Conservation (phyloP, 2,888 invertebrate genomes). For the Buathra laborator region DNA sequence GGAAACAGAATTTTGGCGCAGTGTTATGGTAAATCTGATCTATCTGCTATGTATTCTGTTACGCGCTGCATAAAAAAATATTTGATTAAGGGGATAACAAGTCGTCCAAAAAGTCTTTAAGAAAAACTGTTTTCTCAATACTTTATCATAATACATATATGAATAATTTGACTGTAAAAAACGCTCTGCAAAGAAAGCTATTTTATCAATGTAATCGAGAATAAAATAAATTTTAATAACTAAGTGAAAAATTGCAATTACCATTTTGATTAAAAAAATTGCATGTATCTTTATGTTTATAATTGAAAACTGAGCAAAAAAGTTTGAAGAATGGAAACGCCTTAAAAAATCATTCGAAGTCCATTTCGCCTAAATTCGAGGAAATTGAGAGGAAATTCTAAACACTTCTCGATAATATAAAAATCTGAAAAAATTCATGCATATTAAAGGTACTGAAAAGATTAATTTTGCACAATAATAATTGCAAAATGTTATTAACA, state of each 20-base stretch:
- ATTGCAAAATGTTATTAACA: too few relatives aligned
- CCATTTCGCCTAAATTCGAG: too few relatives aligned
- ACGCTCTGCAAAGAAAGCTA: background rate
- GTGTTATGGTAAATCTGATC: slow-evolving; percentile 2
- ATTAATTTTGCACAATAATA: too few relatives aligned
- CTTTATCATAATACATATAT: background rate
- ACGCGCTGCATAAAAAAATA: background rate
- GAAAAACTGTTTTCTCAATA: background rate
- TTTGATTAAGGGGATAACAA: background rate
- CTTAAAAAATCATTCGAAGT: background rate
- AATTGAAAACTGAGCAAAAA: background rate
- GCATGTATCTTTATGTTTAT: background rate
- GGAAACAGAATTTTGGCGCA: background rate
- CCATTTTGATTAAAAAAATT: background rate
- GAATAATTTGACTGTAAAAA: background rate
- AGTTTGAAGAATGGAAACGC: background rate
- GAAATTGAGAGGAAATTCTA: too few relatives aligned
- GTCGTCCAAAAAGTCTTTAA: background rate
- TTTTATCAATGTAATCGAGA: background rate
- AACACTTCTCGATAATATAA: too few relatives aligned
- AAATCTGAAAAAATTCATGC: too few relatives aligned
- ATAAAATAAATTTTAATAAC: background rate
- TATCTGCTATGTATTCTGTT: background rate
- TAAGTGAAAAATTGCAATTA: background rate
- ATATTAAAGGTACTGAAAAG: too few relatives aligned